These are phyloP conservation scores for Gorsachius goisagi DNA, from an alignment of 2,113 vertebrate genomes.

Conservation along the genomic window DNA sequence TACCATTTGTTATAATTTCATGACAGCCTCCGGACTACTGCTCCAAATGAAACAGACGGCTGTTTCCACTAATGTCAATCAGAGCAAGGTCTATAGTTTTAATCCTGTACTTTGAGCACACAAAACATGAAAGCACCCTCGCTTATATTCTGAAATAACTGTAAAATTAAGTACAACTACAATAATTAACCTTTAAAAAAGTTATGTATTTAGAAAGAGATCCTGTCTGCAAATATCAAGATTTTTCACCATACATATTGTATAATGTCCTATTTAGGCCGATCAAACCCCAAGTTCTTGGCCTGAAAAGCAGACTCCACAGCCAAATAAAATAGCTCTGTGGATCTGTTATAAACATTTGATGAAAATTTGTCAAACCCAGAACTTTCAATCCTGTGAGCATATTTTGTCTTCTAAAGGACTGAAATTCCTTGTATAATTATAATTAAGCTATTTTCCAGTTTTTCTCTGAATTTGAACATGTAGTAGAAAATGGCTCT, in stretches of 20 bases:
- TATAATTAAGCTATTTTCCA: neutral
- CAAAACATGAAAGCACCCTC: neutral
- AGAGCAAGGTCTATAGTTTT: neutral
- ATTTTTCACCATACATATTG: neutral
- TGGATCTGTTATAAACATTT: neutral
- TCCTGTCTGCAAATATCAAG: neutral
- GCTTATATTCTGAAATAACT: neutral
- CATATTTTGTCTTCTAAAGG: neutral
- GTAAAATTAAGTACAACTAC: neutral
- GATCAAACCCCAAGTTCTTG: neutral
- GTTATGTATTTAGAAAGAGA: neutral
- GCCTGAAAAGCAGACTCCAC: neutral
- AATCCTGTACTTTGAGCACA: neutral
- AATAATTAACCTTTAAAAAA: neutral
- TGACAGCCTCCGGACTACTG: neutral
- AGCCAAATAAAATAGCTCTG: slow-evolving; percentile 13
- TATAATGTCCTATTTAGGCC: neutral
- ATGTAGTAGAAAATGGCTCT: neutral
- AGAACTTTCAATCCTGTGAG: neutral
- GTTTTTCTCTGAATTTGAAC: neutral
- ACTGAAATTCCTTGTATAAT: neutral
- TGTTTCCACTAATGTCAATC: neutral
- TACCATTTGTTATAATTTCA: neutral
- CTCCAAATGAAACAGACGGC: neutral
- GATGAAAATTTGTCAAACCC: neutral